Base-by-base conservation (phyloP, 2,113 vertebrate species). In the Tachysurus vachellii region DNA sequence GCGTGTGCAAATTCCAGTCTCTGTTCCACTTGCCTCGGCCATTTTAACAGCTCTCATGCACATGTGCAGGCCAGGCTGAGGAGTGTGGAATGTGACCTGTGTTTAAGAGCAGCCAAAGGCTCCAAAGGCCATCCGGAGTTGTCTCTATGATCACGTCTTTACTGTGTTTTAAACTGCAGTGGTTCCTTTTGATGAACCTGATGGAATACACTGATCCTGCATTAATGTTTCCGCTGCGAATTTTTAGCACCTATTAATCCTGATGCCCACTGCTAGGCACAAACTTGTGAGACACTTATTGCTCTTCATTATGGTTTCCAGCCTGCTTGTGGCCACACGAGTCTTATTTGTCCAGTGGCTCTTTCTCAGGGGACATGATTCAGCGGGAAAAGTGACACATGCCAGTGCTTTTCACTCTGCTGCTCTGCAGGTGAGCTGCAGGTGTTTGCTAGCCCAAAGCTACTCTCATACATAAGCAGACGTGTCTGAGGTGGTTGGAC, bases 401-500 rank as follows among this genome's bases (percentile, higher is more conserved):
- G 2, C 53, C 70, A 59, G 68, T 44, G 2, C 50, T 9, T 42
- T 89, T 53, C 57, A 71, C 73, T 42, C 36, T 68, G n/a, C 70
- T 76, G 81, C 62, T 80, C 61, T 36, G 80, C 73, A 84, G 31
- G 44, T 82, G 31, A 71, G 44, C 88, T 88, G 81, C 82, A 90
- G 79, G 89, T 88, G 80, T 91, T 54, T 62, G 3, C 87, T 90
- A 87, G 90, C 88, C 77, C 83, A 89, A 91, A 90, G 88, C 87
- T 91, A 85, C 90, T 86, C 88, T 79, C 80, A 47, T 91, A 64
- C 64, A 79, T 86, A 16, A 90, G 86, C 90, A 85, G 80, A 87
- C 84, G 6, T 81, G 57, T 53, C 90, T 91, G n/a, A 84, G 14
- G 90, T 90, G 91, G 89, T 88, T 88, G 88, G 92, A 59, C 89